These are phyloP conservation scores for Forbesichthys papilliferus DNA, from an alignment of 2,113 vertebrate genomes.

Conservation along the genomic window DNA sequence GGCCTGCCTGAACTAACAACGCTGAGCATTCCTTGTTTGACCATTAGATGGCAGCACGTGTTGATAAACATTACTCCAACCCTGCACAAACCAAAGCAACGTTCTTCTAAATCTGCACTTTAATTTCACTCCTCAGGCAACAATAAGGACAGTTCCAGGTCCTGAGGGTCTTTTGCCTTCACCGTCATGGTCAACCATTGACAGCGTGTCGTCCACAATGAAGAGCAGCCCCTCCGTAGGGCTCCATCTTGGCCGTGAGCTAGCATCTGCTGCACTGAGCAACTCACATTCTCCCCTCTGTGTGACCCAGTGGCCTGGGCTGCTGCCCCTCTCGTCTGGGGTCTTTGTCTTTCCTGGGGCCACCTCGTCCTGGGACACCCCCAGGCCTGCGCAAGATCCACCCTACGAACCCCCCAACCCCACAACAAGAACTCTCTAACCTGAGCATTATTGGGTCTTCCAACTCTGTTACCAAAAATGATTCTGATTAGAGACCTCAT, in stretches of 20 bases:
- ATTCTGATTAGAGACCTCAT: conserved; percentile 10
- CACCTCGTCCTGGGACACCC: conserved; percentile 52
- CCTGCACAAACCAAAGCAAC: too few species aligned
- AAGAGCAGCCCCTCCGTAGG: conserved; percentile 33
- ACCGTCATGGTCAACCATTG: conserved; percentile 54
- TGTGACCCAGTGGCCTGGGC: conserved; percentile 56
- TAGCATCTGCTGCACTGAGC: conserved; percentile 31
- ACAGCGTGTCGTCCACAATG: conserved; percentile 44
- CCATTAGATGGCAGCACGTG: too few species aligned
- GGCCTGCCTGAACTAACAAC: too few species aligned
- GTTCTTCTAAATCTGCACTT: too few species aligned
- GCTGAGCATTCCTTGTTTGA: too few species aligned
- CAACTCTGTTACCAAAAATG: conserved; percentile 57
- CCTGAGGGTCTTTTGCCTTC: conserved; percentile 37
- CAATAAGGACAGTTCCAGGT: conserved; percentile 44
- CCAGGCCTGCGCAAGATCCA: conserved; percentile 32
- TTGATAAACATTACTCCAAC: too few species aligned
- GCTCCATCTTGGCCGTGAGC: conserved; percentile 30
- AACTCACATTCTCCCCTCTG: conserved; percentile 44
- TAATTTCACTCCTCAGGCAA: conserved; percentile 42
- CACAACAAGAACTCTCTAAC: conserved; percentile 72
- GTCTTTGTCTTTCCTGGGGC: conserved; percentile 63
- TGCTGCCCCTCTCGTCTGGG: conserved; percentile 51
- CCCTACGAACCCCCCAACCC: conserved; percentile 56
- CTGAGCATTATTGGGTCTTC: conserved; percentile 65